Percentiles rank a stretch among this genome's conserved stretches.
These are phyloP conservation scores for Triplophysa siluroides DNA, from an alignment of 2,113 vertebrate species.

Conservation along the genomic window DNA sequence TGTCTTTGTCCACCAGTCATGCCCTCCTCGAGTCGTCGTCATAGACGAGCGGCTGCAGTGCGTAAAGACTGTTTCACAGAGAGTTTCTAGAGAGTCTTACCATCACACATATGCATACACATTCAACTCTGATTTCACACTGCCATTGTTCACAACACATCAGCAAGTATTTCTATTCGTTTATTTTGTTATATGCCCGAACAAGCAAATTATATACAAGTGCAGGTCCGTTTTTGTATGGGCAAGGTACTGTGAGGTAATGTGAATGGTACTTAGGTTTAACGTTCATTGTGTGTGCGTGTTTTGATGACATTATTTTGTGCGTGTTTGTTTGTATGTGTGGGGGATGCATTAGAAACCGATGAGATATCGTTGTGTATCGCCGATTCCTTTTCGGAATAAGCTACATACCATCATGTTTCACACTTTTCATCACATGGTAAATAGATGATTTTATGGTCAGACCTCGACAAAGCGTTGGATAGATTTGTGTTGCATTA, in stretches of 20 bases:
- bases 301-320: conserved; percentile 8
- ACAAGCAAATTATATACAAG: background rate
- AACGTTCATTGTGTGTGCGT: conserved; percentile 22
- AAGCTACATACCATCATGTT: conserved; percentile 18
- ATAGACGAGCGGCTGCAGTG: conserved; percentile 47
- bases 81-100: conserved; percentile 19
- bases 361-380: conserved; percentile 14
- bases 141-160: conserved; percentile 48
- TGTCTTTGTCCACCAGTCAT: conserved; percentile 45
- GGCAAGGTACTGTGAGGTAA: background rate
- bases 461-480: conserved; percentile 19
- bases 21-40: conserved; percentile 52
- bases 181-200: conserved; percentile 25
- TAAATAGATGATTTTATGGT: conserved; percentile 31
- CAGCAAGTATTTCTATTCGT: conserved; percentile 40
- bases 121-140: conserved; percentile 41
- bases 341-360: background rate
- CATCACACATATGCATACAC: conserved; percentile 39
- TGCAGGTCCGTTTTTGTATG: background rate
- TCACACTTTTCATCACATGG: conserved; percentile 15
- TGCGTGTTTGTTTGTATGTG: conserved; percentile 11
- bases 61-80: background rate
- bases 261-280: conserved; percentile 31
- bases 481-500: conserved; percentile 47
- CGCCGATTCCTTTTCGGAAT: conserved; percentile 23